Evolutionary conservation across 1,140 invertebrate genomes (phyloP).

Genomic region (Zaprionus nigranus): DNA sequence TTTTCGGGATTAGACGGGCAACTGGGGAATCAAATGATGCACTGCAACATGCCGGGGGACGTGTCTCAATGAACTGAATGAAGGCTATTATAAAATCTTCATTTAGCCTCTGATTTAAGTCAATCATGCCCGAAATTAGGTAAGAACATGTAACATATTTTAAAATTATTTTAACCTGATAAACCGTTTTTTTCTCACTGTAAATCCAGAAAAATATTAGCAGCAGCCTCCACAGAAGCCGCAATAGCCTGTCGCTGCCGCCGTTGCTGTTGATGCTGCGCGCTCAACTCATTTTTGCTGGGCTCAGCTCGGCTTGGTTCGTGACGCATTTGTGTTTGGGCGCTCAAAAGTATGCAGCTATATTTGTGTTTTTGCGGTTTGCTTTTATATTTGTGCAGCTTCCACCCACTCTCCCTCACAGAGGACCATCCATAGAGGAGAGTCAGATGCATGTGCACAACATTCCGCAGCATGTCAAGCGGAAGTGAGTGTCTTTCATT

Average conservation of each 20-base stretch:
- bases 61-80: no score
- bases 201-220: conserved; percentile 43
- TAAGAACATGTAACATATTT: no score
- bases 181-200: not conserved
- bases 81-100: no score
- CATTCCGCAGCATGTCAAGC: conserved; percentile 79
- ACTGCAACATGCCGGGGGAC: conserved; percentile 26
- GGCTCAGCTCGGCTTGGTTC: conserved; percentile 30
- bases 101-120: no score
- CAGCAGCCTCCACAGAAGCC: conserved; percentile 31
- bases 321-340: conserved; percentile 64
- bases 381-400: conserved; percentile 75
- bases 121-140: no score
- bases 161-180: not conserved
- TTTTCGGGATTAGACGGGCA: conserved; percentile 64
- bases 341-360: conserved; percentile 78
- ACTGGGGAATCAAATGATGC: conserved; percentile 69
- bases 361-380: conserved; percentile 80
- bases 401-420: conserved; percentile 26
- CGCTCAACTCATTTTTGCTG: conserved; percentile 29
- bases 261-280: conserved; percentile 10
- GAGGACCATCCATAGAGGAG: conserved; percentile 47
- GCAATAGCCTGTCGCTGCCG: conserved; percentile 1
- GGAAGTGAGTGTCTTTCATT: conserved; percentile 82
- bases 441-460: conserved; percentile 76